A percentile compares a stretch with the other conserved stretches of the same genome.
Evolutionary conservation across 1,140 invertebrate species (phyloP).

Genomic region (Pseudobourletiella spinata): DNA sequence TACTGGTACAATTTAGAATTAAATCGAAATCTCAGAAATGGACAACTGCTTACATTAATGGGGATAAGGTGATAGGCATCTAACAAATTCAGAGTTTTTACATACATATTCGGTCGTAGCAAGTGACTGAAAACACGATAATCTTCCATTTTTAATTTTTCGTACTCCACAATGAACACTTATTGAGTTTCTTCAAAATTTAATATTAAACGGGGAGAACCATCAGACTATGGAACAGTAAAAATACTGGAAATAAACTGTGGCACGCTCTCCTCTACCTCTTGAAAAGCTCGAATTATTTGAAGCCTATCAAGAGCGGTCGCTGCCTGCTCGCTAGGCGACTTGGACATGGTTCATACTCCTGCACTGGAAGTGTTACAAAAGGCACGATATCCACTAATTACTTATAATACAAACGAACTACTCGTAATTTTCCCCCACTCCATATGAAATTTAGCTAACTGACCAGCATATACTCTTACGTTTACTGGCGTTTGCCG

Average conservation of each 20-base stretch:
- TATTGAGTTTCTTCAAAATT: slow-evolving; percentile 18
- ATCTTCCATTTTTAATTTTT: slow-evolving; percentile 30
- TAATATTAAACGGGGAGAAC: slow-evolving; percentile 6
- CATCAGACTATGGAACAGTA: slow-evolving; percentile 10
- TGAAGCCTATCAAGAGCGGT: not conserved
- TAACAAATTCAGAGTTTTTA: slow-evolving; percentile 13
- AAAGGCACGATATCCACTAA: slow-evolving; percentile 1
- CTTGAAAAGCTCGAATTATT: not conserved
- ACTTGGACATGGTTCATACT: not conserved
- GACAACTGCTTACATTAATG: not conserved
- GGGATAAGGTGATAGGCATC: slow-evolving; percentile 20
- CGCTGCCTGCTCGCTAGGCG: not conserved
- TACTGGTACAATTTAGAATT: slow-evolving; percentile 11
- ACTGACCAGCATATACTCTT: not conserved
- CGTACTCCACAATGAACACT: too few species aligned
- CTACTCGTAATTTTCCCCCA: not conserved
- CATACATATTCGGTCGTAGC: not conserved
- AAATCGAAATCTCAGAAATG: slow-evolving; percentile 22
- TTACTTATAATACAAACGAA: not conserved
- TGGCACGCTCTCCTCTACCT: not conserved
- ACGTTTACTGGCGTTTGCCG: not conserved
- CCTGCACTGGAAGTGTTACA: not conserved
- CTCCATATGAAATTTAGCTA: not conserved
- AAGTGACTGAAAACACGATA: not conserved
- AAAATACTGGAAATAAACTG: slow-evolving; percentile 11